These are phyloP conservation scores for Tokudaia tokunoshimensis DNA, from an alignment of 2,797 vertebrate species.

Conservation along the genomic window DNA sequence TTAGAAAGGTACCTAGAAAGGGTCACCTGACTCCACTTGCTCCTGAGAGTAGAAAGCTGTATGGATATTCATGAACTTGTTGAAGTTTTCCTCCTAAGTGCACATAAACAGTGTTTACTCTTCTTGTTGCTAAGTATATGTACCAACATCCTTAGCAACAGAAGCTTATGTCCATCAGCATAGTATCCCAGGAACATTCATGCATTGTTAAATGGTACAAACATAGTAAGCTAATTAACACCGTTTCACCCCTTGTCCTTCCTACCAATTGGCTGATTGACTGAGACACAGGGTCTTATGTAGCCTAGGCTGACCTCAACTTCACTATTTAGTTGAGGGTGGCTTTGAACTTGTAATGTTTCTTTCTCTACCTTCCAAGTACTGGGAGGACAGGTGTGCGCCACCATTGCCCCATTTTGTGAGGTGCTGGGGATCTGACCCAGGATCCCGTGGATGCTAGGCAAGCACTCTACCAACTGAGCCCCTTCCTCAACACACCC, in stretches of 20 bases:
- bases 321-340: background rate
- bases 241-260: slow-evolving; percentile 47
- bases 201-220: background rate
- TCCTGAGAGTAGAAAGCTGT: background rate
- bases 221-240: background rate
- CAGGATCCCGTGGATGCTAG: background rate
- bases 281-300: background rate
- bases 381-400: background rate
- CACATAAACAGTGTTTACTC: background rate
- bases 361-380: background rate
- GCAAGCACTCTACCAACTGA: background rate
- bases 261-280: background rate
- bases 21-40: background rate
- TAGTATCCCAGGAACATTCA: background rate
- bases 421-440: background rate
- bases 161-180: background rate
- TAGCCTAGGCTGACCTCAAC: background rate
- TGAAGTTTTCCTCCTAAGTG: slow-evolving; percentile 45
- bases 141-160: background rate
- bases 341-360: background rate
- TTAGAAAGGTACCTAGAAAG: slow-evolving; percentile 1
- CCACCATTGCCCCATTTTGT: background rate
- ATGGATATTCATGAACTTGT: background rate
- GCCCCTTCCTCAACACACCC: no score
- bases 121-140: background rate